phyloP scores from a whole-genome alignment of 2,888 invertebrate genomes.

The Drosophila longiperda region DNA sequence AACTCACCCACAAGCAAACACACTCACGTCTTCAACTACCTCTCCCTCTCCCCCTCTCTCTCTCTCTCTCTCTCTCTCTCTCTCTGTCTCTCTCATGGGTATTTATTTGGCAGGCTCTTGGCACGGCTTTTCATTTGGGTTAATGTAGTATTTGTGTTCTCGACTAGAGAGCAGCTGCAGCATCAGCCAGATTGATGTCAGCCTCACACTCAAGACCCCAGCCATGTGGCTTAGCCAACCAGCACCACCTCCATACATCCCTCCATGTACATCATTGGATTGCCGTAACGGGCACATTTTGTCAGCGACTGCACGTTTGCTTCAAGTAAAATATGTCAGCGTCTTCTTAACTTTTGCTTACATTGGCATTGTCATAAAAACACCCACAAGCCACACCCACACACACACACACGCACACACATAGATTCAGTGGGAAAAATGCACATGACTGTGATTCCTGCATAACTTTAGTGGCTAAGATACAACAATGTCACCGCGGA shows the following conservation, averaged over 20 bases:
- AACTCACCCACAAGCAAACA: conserved; percentile 18
- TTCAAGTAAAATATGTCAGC: conserved; percentile 70
- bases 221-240: conserved; percentile 35
- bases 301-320: conserved; percentile 72
- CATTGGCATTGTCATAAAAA: conserved; percentile 81
- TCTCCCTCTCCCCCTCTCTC: background rate
- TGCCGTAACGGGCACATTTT: conserved; percentile 78
- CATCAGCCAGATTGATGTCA: conserved; percentile 60
- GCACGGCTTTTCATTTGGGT: conserved; percentile 74
- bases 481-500: conserved; percentile 29
- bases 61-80: conserved; percentile 30
- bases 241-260: background rate
- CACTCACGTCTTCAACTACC: conserved; percentile 8
- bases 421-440: conserved; percentile 29
- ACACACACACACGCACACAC: conserved; percentile 4
- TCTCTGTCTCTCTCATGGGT: conserved; percentile 48
- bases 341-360: conserved; percentile 64
- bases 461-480: conserved; percentile 1
- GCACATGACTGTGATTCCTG: conserved; percentile 63
- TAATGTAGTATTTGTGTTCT: conserved; percentile 77
- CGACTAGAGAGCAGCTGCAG: conserved; percentile 36
- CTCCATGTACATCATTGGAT: conserved; percentile 62
- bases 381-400: conserved; percentile 25
- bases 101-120: conserved; percentile 69
- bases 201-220: conserved; percentile 18